Percentiles rank a stretch among this genome's conserved stretches.
phyloP scores from a whole-genome alignment of 2,113 vertebrate species.

The Okapia johnstoni region DNA sequence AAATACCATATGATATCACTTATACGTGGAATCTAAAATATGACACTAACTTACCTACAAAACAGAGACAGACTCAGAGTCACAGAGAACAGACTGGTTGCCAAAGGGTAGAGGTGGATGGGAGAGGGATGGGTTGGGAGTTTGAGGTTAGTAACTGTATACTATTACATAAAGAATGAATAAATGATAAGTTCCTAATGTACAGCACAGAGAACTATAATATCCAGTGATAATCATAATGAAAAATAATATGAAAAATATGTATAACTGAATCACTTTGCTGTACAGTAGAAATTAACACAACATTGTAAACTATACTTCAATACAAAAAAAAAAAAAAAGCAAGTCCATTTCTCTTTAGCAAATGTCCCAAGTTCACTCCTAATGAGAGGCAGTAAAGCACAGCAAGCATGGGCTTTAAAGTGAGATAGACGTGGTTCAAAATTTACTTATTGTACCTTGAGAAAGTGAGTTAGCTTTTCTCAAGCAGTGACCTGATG shows the following conservation, averaged over 20 bases:
- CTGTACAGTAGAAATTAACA: not conserved
- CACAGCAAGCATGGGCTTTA: not conserved
- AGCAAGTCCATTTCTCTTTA: not conserved
- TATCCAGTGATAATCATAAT: not conserved
- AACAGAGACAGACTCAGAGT: not conserved
- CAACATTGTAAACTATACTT: not conserved
- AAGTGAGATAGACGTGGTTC: not conserved
- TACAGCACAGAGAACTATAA: not conserved
- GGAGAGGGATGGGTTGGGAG: not conserved
- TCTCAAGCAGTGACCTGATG: not conserved
- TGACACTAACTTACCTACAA: not conserved
- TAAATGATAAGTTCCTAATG: not conserved
- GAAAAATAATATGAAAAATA: not conserved
- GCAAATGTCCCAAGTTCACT: not conserved
- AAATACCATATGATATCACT: not conserved
- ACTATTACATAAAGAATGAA: not conserved
- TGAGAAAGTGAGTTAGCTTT: not conserved
- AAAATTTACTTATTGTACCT: not conserved
- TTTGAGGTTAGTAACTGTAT: not conserved
- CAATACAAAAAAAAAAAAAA: not conserved
- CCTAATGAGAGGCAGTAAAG: not conserved
- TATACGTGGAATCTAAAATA: not conserved
- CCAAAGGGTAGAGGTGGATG: not conserved
- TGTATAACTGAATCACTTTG: not conserved
- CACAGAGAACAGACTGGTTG: not conserved